phyloP scores from a whole-genome alignment of 2,888 invertebrate genomes.

The Pyrrhosoma nymphula region DNA sequence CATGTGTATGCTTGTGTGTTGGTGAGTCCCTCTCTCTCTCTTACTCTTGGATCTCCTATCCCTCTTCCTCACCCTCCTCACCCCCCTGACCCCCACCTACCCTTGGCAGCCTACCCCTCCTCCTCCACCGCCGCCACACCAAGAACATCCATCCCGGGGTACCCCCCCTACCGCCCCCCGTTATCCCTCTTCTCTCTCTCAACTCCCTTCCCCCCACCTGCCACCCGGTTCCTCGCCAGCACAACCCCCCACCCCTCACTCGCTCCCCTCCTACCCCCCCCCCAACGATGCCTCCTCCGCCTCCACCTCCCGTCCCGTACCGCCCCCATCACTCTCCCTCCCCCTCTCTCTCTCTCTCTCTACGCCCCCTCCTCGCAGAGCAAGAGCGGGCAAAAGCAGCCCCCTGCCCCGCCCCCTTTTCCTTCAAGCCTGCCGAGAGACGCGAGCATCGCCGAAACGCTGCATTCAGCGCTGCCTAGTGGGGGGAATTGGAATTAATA shows the following conservation, averaged over 20 bases:
- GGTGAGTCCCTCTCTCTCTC: not conserved
- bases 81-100: slow-evolving; percentile 74
- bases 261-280: slow-evolving; percentile 69
- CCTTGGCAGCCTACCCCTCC: slow-evolving; percentile 74
- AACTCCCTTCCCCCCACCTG: slow-evolving; percentile 72
- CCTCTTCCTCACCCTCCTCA: slow-evolving; percentile 75
- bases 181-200: not conserved
- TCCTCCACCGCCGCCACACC: slow-evolving; percentile 74
- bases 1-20: slow-evolving; percentile 37
- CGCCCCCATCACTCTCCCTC: slow-evolving; percentile 69
- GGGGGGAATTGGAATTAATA: slow-evolving; percentile 71
- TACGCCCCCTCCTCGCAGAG: slow-evolving; percentile 49
- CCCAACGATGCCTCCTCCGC: not conserved
- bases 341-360: slow-evolving; percentile 74
- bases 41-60: slow-evolving; percentile 70
- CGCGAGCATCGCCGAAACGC: slow-evolving; percentile 67
- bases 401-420: slow-evolving; percentile 2
- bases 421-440: slow-evolving; percentile 60
- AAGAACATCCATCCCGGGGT: slow-evolving; percentile 73
- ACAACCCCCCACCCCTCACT: slow-evolving; percentile 75
- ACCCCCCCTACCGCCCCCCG: not conserved
- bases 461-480: slow-evolving; percentile 65
- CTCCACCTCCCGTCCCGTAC: slow-evolving; percentile 73
- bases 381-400: slow-evolving; percentile 45
- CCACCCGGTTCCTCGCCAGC: slow-evolving; percentile 74